Evolutionary conservation across 23 tunicate genomes (phyloP), one percentile per base, ranked within the genome.

Genomic region (Diplosoma virens): DNA sequence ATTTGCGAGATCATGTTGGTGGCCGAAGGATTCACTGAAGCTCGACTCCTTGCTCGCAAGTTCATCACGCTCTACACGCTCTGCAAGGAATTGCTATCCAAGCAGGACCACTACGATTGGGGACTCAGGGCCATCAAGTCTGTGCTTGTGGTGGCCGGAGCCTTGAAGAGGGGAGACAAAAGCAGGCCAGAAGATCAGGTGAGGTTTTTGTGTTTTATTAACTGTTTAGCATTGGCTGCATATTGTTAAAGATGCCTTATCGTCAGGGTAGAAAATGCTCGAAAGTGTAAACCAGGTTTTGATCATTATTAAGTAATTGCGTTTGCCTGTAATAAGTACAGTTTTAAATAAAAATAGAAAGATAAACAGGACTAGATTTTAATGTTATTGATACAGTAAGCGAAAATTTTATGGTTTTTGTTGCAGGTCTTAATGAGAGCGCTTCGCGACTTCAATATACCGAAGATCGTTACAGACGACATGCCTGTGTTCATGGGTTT

Each of bases 41-140:
- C 98, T 20, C 84, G 93, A 0, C 46, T 81, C 1, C 46, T 93
- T 6, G 94, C 94, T 0, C 74, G 81, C 27, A 87, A 93, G 74
- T 93, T 93, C 64, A 79, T 90, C 86, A 94, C 98, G 3, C 81
- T 94, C 33, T 94, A 94, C 90, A 94, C 98, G 0, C 69, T 94
- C 78, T 94, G 98, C 76, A 94, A 94, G 47, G 98, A 87, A 60
- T 50, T 94, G 66, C 81, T 94, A 24, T 87, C 94, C 25, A 94
- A 94, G 71, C 94, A 87, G 45, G 98, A 93, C 73, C 98, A 93
- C 58, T 93, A 93, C 56, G 98, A 93, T 73, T 93, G 98, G 98
- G 98, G 98, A 22, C 63, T 93, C 30, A 55, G 98, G 46, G 98
- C 98, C 14, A 93, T 93, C 82, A 93, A 93, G 54, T 93, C 98